Conservation (phyloP, 37 sponge, comb jelly and placozoan genomes). For the Aplysina aerophoba region DNA sequence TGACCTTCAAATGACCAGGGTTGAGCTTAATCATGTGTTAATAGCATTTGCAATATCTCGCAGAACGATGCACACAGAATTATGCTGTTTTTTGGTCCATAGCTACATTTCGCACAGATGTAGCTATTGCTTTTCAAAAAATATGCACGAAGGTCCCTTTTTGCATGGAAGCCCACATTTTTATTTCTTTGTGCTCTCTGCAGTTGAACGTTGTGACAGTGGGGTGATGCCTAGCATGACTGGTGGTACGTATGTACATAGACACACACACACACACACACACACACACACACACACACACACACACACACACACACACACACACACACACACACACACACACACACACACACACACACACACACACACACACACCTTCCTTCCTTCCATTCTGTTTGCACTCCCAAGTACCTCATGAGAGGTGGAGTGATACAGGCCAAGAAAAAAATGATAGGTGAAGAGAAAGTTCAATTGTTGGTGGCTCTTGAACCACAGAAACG, state of each 20-base stretch:
- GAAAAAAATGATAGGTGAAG: constrained; percentile 5
- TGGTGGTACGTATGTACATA: not conserved
- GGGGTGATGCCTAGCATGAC: too few relatives aligned
- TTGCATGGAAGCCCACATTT: too few relatives aligned
- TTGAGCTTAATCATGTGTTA: too few relatives aligned
- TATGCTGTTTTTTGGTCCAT: too few relatives aligned
- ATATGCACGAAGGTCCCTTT: too few relatives aligned
- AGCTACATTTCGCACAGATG: too few relatives aligned
- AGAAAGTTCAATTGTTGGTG: not conserved
- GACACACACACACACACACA: constrained; percentile 25
- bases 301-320: constrained; percentile 13
- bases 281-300: constrained; percentile 11
- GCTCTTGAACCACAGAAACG: constrained; percentile 3
- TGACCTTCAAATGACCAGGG: too few relatives aligned
- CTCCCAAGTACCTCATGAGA: not conserved
- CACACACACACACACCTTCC: constrained; percentile 5
- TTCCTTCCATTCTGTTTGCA: constrained; percentile 12
- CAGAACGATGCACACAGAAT: too few relatives aligned
- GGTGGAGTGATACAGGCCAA: constrained; percentile 20
- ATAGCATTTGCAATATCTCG: too few relatives aligned
- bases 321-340: constrained; percentile 38
- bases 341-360: not conserved
- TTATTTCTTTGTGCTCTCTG: too few relatives aligned
- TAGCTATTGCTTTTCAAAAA: too few relatives aligned
- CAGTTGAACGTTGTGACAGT: too few relatives aligned